Conservation (phyloP, 2,113 vertebrate genomes). For the Rhineura floridana region DNA sequence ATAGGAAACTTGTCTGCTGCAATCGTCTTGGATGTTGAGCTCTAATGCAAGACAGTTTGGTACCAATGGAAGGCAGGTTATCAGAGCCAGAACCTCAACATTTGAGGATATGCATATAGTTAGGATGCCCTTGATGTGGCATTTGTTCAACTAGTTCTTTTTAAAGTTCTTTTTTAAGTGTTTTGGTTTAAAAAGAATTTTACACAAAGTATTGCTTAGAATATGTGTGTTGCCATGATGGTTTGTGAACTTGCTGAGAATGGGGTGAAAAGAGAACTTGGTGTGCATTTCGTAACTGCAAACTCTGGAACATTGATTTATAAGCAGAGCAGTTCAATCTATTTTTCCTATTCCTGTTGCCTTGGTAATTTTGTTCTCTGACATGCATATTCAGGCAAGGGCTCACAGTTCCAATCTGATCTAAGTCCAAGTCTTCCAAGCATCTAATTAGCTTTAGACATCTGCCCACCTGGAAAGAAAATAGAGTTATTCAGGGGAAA, state of each 20-base stretch:
- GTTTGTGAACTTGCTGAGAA: neutral
- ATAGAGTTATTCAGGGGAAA: neutral
- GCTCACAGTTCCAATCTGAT: neutral
- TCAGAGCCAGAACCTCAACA: neutral
- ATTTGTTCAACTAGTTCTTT: neutral
- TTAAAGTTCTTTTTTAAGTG: neutral
- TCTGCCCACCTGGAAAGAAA: slow-evolving; percentile 18
- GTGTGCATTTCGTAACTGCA: neutral
- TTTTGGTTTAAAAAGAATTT: neutral
- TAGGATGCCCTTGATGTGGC: neutral
- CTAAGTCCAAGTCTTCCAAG: slow-evolving; percentile 6
- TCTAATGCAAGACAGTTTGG: neutral
- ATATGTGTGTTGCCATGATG: too few species aligned
- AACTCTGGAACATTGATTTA: neutral
- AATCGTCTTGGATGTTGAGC: neutral
- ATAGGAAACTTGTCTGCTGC: neutral
- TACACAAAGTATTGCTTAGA: too few species aligned
- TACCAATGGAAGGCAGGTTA: neutral
- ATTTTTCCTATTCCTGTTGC: slow-evolving; percentile 7
- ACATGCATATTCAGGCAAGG: slow-evolving; percentile 24
- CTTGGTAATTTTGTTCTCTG: neutral
- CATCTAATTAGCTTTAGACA: slow-evolving; percentile 5
- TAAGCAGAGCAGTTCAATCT: neutral
- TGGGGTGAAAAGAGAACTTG: neutral
- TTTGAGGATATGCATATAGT: neutral